Conservation (phyloP, 1,140 invertebrate species). For the Neuroterus valhalla region DNA sequence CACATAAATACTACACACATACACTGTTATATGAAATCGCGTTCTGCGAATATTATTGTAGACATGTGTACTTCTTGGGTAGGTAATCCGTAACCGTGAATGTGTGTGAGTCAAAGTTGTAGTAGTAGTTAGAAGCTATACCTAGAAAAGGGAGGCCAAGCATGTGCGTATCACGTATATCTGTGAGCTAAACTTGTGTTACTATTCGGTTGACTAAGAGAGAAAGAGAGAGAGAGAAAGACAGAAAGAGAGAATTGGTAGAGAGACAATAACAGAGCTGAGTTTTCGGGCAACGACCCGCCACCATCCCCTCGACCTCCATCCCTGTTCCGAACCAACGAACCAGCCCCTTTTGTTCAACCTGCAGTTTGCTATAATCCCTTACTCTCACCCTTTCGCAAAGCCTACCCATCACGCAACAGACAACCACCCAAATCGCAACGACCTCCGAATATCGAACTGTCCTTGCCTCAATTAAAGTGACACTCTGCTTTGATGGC, state of each 20-base stretch:
- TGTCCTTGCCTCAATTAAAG: conserved; percentile 28
- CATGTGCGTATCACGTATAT: conserved; percentile 14
- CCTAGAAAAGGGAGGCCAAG: not conserved
- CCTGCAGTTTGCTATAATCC: conserved; percentile 39
- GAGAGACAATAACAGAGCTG: conserved; percentile 69
- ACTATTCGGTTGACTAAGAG: conserved; percentile 28
- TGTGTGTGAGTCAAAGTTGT: not conserved
- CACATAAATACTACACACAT: no score
- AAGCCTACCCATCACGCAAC: conserved; percentile 37
- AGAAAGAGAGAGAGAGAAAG: conserved; percentile 37
- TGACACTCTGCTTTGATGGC: not conserved
- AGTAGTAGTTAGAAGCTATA: not conserved
- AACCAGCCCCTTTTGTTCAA: conserved; percentile 44
- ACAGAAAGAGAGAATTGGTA: conserved; percentile 35
- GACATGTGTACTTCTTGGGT: not conserved
- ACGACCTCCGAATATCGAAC: conserved; percentile 9
- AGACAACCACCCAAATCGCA: conserved; percentile 13
- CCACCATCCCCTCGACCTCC: conserved; percentile 65
- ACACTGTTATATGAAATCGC: not conserved
- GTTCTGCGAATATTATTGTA: not conserved
- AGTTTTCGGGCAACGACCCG: conserved; percentile 74
- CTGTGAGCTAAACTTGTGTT: not conserved
- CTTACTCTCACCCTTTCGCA: conserved; percentile 41
- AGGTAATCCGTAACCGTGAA: not conserved
- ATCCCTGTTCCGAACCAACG: conserved; percentile 56